Percentiles rank a stretch among this genome's conserved stretches.
These are phyloP conservation scores for Anoura caudifer DNA, from an alignment of 2,113 vertebrate genomes.

Conservation along the genomic window DNA sequence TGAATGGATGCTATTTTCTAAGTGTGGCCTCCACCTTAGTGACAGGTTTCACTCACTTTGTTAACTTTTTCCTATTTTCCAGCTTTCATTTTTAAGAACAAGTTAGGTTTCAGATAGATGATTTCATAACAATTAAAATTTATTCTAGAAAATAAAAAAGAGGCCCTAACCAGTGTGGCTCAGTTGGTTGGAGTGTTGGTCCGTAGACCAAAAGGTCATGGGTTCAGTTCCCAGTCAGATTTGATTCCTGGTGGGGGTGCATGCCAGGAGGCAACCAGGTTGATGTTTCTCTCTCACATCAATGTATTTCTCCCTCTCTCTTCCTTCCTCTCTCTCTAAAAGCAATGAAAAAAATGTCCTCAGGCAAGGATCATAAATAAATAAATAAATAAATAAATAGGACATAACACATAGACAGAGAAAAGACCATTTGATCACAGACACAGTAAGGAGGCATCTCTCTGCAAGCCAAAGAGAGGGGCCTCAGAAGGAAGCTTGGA, in stretches of 20 bases:
- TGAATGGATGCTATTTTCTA: not conserved
- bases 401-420: not conserved
- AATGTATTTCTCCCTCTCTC: too few species aligned
- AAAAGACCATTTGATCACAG: not conserved
- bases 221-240: too few species aligned
- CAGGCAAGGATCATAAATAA: too few species aligned
- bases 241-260: too few species aligned
- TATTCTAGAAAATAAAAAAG: not conserved
- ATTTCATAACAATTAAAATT: not conserved
- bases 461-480: not conserved
- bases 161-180: too few species aligned
- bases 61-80: not conserved
- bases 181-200: too few species aligned
- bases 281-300: too few species aligned
- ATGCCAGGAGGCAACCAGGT: too few species aligned
- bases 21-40: not conserved
- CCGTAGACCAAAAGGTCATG: too few species aligned
- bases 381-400: not conserved
- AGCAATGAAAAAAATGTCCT: too few species aligned
- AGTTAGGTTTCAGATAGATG: constrained; percentile 10
- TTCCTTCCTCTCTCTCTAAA: too few species aligned
- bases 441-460: not conserved
- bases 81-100: constrained; percentile 10
- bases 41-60: not conserved
- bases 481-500: not conserved